Conservation (phyloP, 2,888 invertebrate species). For the Tridacna crocea region DNA sequence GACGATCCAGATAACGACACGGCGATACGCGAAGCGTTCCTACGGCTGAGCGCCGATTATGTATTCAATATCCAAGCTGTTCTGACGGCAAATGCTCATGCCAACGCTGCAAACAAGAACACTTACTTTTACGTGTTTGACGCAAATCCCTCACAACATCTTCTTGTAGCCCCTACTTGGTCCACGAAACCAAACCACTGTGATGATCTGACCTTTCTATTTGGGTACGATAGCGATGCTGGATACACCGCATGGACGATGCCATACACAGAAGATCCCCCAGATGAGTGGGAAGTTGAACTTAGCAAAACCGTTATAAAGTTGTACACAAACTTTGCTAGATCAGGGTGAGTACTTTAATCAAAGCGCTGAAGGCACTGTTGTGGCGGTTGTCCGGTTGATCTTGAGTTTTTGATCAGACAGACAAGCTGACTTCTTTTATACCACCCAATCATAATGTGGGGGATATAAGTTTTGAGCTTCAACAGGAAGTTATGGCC, state of each 20-base stretch:
- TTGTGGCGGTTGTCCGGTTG: too few relatives aligned
- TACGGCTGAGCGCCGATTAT: slow-evolving; percentile 37
- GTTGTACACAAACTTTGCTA: slow-evolving; percentile 97
- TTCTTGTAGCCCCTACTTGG: slow-evolving; percentile 67
- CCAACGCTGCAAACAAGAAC: neutral
- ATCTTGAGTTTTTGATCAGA: too few relatives aligned
- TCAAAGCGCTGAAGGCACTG: neutral
- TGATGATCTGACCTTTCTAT: slow-evolving; percentile 69
- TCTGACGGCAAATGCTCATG: slow-evolving; percentile 28
- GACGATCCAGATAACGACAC: slow-evolving; percentile 28
- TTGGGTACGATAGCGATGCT: slow-evolving; percentile 51
- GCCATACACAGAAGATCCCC: slow-evolving; percentile 86
- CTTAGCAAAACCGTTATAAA: slow-evolving; percentile 94
- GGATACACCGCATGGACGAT: slow-evolving; percentile 76
- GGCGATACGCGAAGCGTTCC: slow-evolving; percentile 13
- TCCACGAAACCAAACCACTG: slow-evolving; percentile 73
- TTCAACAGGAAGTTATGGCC: too few relatives aligned
- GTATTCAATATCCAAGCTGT: slow-evolving; percentile 28
- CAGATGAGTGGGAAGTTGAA: slow-evolving; percentile 92
- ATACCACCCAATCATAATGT: too few relatives aligned
- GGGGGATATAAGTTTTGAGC: too few relatives aligned
- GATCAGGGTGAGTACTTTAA: slow-evolving; percentile 90
- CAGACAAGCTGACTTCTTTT: too few relatives aligned
- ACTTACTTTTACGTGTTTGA: slow-evolving; percentile 54
- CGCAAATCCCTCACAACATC: slow-evolving; percentile 67